Percentiles rank a stretch among this genome's conserved stretches.
Evolutionary conservation across 2,888 invertebrate genomes (phyloP).

Genomic region (Melinopterus prodromus): DNA sequence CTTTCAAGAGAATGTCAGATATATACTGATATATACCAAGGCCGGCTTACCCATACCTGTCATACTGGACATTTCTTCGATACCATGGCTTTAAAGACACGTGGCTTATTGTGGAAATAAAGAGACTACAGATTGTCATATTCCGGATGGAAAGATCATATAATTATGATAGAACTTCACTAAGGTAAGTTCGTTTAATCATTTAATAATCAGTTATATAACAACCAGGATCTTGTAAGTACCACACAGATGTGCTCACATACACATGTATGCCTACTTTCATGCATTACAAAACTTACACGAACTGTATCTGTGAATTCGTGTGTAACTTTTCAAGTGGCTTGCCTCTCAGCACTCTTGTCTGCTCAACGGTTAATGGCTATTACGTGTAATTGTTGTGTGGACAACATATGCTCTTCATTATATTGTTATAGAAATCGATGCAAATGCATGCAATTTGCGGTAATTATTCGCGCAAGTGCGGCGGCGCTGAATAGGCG

Average conservation of each 20-base stretch:
- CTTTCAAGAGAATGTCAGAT: too few species aligned
- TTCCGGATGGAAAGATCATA: too few species aligned
- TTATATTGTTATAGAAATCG: constrained; percentile 4
- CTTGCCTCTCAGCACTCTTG: background rate
- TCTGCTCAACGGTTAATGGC: background rate
- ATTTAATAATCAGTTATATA: background rate
- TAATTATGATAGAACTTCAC: too few species aligned
- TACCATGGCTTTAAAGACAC: too few species aligned
- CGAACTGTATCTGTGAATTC: background rate
- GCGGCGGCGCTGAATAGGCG: background rate
- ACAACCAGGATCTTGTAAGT: background rate
- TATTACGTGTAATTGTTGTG: background rate
- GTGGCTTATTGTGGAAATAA: too few species aligned
- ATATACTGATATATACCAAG: too few species aligned
- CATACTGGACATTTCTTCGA: too few species aligned
- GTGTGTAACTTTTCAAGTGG: background rate
- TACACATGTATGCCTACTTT: background rate
- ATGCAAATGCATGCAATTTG: background rate
- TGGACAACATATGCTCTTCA: constrained; percentile 4
- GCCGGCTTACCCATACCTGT: too few species aligned
- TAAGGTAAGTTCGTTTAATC: too few species aligned
- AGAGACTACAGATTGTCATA: too few species aligned
- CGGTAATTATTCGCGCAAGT: background rate
- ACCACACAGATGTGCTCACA: background rate
- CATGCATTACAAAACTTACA: background rate